phyloP scores from a whole-genome alignment of 2,113 vertebrate genomes.

The Platycercus adscitus region DNA sequence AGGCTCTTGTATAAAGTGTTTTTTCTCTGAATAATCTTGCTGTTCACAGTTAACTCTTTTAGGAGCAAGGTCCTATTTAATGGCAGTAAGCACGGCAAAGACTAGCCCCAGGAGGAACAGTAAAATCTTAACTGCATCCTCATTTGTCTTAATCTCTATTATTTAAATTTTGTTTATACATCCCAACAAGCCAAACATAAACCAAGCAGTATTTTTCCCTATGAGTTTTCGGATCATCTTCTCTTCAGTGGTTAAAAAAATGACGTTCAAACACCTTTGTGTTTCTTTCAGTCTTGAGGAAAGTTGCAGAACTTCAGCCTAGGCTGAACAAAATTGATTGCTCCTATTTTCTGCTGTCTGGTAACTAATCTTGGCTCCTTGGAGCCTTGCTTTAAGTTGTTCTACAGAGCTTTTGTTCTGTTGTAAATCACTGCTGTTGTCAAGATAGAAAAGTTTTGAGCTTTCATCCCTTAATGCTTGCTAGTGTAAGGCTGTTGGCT shows the following conservation, averaged over 20 bases:
- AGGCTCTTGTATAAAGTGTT: neutral
- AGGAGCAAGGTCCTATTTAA: neutral
- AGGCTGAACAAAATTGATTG: conserved; percentile 38
- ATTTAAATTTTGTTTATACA: neutral
- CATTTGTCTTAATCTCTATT: neutral
- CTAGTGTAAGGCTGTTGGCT: neutral
- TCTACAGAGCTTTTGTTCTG: conserved; percentile 33
- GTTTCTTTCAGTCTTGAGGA: neutral
- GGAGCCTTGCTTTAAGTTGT: conserved; percentile 27
- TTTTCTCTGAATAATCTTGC: neutral
- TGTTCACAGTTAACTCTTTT: neutral
- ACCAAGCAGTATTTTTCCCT: neutral
- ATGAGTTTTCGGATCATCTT: neutral
- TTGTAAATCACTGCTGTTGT: conserved; percentile 54
- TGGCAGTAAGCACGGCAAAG: neutral
- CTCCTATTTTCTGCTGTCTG: conserved; percentile 35
- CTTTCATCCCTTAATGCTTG: neutral
- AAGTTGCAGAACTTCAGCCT: conserved; percentile 6
- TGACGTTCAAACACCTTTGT: neutral
- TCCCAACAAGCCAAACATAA: neutral
- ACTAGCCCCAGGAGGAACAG: neutral
- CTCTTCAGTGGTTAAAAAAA: neutral
- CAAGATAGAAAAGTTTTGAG: conserved; percentile 23
- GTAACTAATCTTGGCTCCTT: conserved; percentile 34
- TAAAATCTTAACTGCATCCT: neutral